These are phyloP conservation scores for Haliaeetus leucogaster DNA, from an alignment of 2,113 vertebrate genomes.

Conservation along the genomic window DNA sequence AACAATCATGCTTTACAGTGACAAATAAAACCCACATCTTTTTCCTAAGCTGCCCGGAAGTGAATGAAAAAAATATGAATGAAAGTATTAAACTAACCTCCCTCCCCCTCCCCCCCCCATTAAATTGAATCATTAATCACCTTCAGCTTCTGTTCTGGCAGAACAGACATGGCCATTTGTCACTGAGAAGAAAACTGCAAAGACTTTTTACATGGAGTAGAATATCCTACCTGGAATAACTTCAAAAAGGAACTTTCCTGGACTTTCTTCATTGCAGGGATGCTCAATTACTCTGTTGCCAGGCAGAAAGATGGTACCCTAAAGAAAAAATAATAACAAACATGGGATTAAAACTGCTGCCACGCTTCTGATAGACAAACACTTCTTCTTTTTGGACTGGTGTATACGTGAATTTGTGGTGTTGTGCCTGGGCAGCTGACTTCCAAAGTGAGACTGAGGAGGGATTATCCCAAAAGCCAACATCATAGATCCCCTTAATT, in stretches of 20 bases:
- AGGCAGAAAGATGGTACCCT: conserved; percentile 91
- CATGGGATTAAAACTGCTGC: not conserved
- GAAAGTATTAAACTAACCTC: not conserved
- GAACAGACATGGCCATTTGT: conserved; percentile 13
- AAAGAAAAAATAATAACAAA: not conserved
- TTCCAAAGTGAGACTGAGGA: not conserved
- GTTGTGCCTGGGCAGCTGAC: not conserved
- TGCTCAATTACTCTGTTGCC: conserved; percentile 97
- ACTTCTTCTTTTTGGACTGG: not conserved
- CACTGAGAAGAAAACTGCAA: not conserved
- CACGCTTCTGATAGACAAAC: not conserved
- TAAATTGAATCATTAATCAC: conserved; percentile 36
- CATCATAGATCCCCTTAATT: not conserved
- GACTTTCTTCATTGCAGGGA: conserved; percentile 87
- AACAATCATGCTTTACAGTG: not conserved
- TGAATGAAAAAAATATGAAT: not conserved
- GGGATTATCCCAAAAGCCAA: not conserved
- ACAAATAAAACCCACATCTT: not conserved
- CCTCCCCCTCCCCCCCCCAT: not conserved
- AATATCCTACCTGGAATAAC: conserved; percentile 89
- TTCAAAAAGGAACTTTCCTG: conserved; percentile 96
- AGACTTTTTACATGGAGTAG: not conserved
- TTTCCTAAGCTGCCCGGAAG: not conserved
- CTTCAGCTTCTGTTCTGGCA: not conserved
- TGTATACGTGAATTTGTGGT: not conserved